Percentiles rank a stretch among this genome's conserved stretches.
Conservation (phyloP, 2,113 vertebrate genomes). For the Monarcha castaneiventris region DNA sequence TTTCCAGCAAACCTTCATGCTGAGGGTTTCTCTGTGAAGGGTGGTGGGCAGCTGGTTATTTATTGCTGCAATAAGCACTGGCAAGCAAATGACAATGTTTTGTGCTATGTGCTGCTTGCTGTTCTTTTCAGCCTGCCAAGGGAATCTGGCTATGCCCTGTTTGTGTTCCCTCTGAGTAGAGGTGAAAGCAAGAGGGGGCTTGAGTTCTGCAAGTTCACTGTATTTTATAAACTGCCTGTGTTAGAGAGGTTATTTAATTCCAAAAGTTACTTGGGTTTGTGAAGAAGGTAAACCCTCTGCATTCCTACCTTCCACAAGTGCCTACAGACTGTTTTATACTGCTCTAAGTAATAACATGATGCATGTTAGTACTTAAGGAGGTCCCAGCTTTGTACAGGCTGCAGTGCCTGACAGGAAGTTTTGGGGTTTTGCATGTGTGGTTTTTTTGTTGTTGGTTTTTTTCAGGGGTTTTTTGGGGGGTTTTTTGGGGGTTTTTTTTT, state of each 20-base stretch:
- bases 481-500: no score
- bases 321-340: neutral
- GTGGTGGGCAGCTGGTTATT: neutral
- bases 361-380: neutral
- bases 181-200: neutral
- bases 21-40: neutral
- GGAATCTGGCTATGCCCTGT: neutral
- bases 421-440: neutral
- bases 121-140: neutral
- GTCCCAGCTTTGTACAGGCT: neutral
- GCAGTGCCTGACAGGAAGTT: neutral
- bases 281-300: neutral
- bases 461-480: neutral
- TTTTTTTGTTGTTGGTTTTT: neutral
- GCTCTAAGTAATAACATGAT: neutral
- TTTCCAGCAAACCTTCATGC: neutral
- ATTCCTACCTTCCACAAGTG: neutral
- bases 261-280: neutral
- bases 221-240: neutral
- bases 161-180: neutral
- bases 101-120: neutral
- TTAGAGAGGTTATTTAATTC: neutral
- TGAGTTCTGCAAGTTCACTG: neutral
- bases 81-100: neutral
- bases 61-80: neutral